Conservation (phyloP, 2,113 vertebrate species). For the Macquaria australasica region DNA sequence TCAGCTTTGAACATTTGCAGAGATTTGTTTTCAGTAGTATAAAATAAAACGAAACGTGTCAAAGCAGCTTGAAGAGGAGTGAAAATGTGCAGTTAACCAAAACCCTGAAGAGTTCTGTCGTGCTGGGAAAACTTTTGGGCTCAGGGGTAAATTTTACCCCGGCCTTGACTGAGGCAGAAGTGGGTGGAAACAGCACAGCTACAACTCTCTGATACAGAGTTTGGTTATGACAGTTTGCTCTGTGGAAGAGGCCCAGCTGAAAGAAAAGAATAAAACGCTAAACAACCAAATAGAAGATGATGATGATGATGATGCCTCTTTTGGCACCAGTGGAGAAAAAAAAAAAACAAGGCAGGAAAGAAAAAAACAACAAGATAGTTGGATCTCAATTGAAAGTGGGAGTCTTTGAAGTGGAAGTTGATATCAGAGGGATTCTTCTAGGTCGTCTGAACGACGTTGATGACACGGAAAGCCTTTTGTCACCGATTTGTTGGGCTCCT, state of each 20-base stretch:
- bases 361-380: conserved; percentile 89
- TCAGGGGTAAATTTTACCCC: background rate
- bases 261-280: conserved; percentile 91
- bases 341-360: conserved; percentile 47
- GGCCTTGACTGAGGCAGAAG: conserved; percentile 41
- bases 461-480: conserved; percentile 98
- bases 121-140: conserved; percentile 29
- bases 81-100: conserved; percentile 1
- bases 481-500: conserved; percentile 94
- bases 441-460: conserved; percentile 97
- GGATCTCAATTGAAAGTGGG: conserved; percentile 94
- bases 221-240: conserved; percentile 94
- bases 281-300: conserved; percentile 88
- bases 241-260: conserved; percentile 89
- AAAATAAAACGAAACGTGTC: background rate
- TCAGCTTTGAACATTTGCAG: background rate
- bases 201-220: conserved; percentile 84
- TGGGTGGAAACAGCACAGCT: conserved; percentile 74
- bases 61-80: background rate
- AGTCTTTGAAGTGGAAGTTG: conserved; percentile 98
- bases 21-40: background rate
- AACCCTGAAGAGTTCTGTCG: conserved; percentile 12
- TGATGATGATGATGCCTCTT: conserved; percentile 78
- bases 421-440: conserved; percentile 97
- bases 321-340: conserved; percentile 87